Base-by-base conservation (phyloP, 2,888 invertebrate genomes). In the Amiota minor region DNA sequence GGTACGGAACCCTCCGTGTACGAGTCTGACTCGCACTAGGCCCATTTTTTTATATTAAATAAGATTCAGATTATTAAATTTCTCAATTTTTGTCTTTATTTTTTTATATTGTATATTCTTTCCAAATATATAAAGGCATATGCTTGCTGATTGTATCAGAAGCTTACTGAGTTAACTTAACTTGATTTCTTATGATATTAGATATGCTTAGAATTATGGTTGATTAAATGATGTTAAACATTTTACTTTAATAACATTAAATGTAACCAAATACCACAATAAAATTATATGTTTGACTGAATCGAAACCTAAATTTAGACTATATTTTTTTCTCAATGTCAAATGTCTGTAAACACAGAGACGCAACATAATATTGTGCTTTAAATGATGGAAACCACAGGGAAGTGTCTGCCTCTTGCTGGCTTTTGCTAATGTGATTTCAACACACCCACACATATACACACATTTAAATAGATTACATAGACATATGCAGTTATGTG, bases 221-320 rank as follows among this genome's bases (percentile, higher is more conserved):
- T 83, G 77, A 82, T 82, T 83, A 84, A 84, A 79, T 83, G 79
- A 81, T 81, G 84, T 81, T 81, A 81, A 79, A 79, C 77, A 74
- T 74, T 75, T 75, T 70, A 62, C 47, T 47, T 62, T 50, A 71
- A 71, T 71, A 71, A 35, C 71, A 53, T 62, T 35, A 50, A 23
- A 23, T 50, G 45, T 50, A 71, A 62, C 55, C 71, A 47, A 35
- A 35, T 35, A 35, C 35, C n/a, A n/a, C n/a, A n/a, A n/a, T 35
- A 6, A 35, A 35, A 35, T 35, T 35, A 35, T 35, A 35, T 35
- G 35, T 35, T 35, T 73, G 74, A 74, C 74, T 77, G 18, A 79
- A 76, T 53, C 35, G 23, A 11, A 14, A 53, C 67, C 50, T 65
- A 65, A 65, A 47, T 47, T 68, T 53, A 35, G n/a, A 20, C 35